Evolutionary conservation across 2,888 invertebrate species (phyloP).

Genomic region (Spodoptera picta): DNA sequence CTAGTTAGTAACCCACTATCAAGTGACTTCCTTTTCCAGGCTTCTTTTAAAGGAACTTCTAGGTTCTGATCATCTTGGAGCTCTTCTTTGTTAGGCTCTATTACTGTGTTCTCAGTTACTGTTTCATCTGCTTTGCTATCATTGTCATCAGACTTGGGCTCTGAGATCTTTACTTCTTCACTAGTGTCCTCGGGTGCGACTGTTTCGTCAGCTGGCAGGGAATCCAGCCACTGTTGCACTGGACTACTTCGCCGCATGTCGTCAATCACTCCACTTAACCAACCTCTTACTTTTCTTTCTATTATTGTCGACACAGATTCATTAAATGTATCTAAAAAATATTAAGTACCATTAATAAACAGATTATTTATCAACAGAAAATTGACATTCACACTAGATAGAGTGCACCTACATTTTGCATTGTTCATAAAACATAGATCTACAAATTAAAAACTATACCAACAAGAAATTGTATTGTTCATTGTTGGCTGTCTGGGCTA

Average conservation of each 20-base stretch:
- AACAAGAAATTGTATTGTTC: too few species aligned
- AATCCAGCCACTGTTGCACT: slow-evolving; percentile 93
- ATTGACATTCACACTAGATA: too few species aligned
- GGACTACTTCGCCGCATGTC: slow-evolving; percentile 91
- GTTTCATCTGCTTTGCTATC: slow-evolving; percentile 78
- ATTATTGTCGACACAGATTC: slow-evolving; percentile 83
- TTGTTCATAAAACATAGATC: too few species aligned
- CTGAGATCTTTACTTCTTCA: slow-evolving; percentile 60
- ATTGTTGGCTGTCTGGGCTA: too few species aligned
- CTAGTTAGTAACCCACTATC: slow-evolving; percentile 76
- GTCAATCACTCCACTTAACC: slow-evolving; percentile 85
- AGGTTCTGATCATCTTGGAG: slow-evolving; percentile 70
- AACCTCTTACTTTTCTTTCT: slow-evolving; percentile 83
- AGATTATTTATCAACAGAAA: too few species aligned
- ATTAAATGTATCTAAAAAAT: slow-evolving; percentile 80
- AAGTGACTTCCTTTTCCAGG: slow-evolving; percentile 79
- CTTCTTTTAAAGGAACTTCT: slow-evolving; percentile 76
- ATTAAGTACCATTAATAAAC: neutral
- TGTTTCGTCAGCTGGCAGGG: slow-evolving; percentile 85
- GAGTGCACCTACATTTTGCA: too few species aligned
- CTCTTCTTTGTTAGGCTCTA: slow-evolving; percentile 66
- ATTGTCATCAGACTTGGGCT: slow-evolving; percentile 74
- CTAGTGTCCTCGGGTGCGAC: slow-evolving; percentile 53
- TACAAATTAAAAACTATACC: too few species aligned
- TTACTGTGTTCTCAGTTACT: slow-evolving; percentile 76